Percentiles rank a stretch among this genome's conserved stretches.
Conservation (phyloP, 1,140 invertebrate species). For the Bombus affinis region DNA sequence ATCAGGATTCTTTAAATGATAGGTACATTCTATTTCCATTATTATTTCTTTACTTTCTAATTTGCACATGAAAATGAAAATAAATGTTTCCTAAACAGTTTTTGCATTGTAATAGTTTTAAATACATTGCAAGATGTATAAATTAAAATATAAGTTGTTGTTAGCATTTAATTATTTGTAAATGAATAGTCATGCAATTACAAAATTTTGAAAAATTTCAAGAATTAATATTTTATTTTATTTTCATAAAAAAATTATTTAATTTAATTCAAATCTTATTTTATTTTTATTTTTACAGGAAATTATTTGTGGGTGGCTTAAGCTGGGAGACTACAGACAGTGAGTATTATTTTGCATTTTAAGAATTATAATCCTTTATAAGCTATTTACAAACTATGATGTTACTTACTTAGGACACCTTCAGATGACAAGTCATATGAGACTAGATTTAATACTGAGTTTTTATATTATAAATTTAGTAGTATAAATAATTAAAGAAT, state of each 20-base stretch:
- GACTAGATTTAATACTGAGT: constrained; percentile 61
- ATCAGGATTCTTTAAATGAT: constrained; percentile 80
- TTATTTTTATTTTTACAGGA: constrained; percentile 88
- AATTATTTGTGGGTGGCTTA: constrained; percentile 98
- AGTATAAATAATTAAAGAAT: neutral
- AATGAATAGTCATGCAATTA: neutral
- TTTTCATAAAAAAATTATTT: constrained; percentile 16
- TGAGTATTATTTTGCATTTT: constrained; percentile 85
- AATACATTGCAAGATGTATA: neutral
- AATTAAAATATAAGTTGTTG: neutral
- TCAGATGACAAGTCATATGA: constrained; percentile 77
- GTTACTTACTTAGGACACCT: constrained; percentile 77
- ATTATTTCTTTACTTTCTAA: constrained; percentile 64
- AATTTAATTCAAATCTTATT: constrained; percentile 56
- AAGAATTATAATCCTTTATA: neutral
- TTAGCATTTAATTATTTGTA: neutral
- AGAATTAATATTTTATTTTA: neutral
- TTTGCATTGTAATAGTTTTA: constrained; percentile 19
- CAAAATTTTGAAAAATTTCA: constrained; percentile 17
- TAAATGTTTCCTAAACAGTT: constrained; percentile 8
- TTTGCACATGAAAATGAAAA: constrained; percentile 10
- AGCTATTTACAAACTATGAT: constrained; percentile 62
- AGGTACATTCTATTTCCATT: constrained; percentile 76
- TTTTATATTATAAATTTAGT: neutral
- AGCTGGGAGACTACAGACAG: constrained; percentile 99